Conservation (phyloP, 2,888 invertebrate genomes). For the Therioaphis trifolii region DNA sequence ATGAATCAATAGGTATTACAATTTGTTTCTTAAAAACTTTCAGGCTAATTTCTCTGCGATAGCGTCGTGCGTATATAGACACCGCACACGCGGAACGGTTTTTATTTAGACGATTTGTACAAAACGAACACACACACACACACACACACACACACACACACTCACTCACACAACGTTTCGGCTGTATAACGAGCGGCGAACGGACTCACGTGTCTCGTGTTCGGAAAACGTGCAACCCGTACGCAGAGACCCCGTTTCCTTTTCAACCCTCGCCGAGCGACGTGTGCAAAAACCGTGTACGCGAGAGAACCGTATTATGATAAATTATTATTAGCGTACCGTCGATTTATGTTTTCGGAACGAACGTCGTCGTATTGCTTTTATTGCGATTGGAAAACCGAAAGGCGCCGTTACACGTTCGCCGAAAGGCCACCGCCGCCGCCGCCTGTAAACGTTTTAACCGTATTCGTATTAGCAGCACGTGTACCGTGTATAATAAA, state of each 20-base stretch:
- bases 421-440: too few species aligned
- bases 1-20: conserved; percentile 52
- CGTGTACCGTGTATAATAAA: too few species aligned
- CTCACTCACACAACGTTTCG: too few species aligned
- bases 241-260: not conserved
- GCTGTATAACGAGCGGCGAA: too few species aligned
- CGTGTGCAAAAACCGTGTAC: not conserved
- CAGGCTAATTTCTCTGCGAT: conserved; percentile 2
- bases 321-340: not conserved
- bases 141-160: too few species aligned
- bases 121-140: not conserved
- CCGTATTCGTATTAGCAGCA: too few species aligned
- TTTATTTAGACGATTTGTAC: not conserved
- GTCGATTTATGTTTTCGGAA: not conserved
- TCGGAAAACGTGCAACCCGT: not conserved
- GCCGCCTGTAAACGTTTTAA: too few species aligned
- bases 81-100: not conserved
- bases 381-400: not conserved
- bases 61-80: not conserved
- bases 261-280: not conserved
- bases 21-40: conserved; percentile 40
- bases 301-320: not conserved
- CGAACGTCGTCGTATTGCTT: not conserved
- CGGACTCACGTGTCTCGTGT: not conserved
- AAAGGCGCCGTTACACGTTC: too few species aligned